Base-by-base conservation (phyloP, 2,113 vertebrate species). In the Anolis carolinensis region DNA sequence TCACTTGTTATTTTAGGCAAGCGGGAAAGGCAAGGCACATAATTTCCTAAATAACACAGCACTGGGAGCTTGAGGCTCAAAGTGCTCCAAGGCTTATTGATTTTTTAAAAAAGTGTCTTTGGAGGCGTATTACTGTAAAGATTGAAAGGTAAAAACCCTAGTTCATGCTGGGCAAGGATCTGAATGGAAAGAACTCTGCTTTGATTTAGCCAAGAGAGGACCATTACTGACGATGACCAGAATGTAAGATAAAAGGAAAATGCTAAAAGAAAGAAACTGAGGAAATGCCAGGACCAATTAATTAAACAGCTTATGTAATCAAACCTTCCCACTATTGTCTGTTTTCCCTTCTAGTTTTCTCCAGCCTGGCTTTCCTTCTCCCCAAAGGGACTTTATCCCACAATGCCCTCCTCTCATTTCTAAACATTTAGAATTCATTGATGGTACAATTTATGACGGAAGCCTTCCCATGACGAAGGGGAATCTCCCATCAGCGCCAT, bases 41-140 rank as follows among this genome's bases (percentile, higher is more conserved):
- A 67, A 86, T 86, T 86, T 63, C 21, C 55, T 80, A 74, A 79
- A 86, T 74, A 86, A 75, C 59, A 73, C 59, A 73, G 32, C 36
- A 50, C 36, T 21, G 71, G 79, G 62, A 81, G n/a, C 52, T 48
- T 25, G 55, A 86, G 39, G 39, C 70, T 81, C 71, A 86, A 81
- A 81, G 71, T 79, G 52, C 70, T 68, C 52, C 44, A 74, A 86
- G 9, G 16, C 21, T 52, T 75, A 81, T 67, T 50, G 70, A 81
- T 86, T 81, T 86, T 86, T 50, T 25, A 4, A 27, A 59, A 85
- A 55, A 74, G 39, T n/a, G 39, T 67, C 71, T 81, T 75, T 86
- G 71, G 71, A 81, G 79, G 59, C 14, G 50, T 67, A 81, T 81
- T 67, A 81, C 44, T 52, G 23, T 59, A 81, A 52, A 75, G 78